A percentile compares a stretch with the other conserved stretches of the same genome.
Evolutionary conservation across 1,140 invertebrate genomes (phyloP).

Genomic region (Papilio xuthus): DNA sequence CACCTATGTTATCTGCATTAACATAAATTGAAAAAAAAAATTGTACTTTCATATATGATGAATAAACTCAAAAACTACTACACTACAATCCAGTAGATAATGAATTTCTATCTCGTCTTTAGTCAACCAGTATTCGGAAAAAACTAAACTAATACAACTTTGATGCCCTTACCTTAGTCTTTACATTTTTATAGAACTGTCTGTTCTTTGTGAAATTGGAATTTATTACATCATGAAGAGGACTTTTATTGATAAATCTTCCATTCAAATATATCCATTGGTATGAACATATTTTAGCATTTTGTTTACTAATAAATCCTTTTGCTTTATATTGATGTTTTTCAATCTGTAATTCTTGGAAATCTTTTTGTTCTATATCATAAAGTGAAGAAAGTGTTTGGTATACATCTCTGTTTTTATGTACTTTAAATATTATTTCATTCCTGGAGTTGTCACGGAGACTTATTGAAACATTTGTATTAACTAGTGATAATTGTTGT

Average conservation of each 20-base stretch:
- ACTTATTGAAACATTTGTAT: conserved; percentile 82
- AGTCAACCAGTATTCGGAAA: neutral
- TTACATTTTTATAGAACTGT: conserved; percentile 40
- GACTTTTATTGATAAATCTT: conserved; percentile 80
- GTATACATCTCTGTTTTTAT: conserved; percentile 80
- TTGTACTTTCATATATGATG: too few species aligned
- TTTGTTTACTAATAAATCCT: conserved; percentile 81
- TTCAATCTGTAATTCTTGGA: conserved; percentile 79
- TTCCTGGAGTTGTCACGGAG: conserved; percentile 83
- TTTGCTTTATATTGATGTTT: conserved; percentile 80
- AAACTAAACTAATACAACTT: neutral
- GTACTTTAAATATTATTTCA: conserved; percentile 82
- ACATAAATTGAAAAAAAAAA: too few species aligned
- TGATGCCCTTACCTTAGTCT: conserved; percentile 53
- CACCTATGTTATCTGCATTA: too few species aligned
- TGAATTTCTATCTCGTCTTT: too few species aligned
- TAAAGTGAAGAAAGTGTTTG: conserved; percentile 81
- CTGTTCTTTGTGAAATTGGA: conserved; percentile 60
- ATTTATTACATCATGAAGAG: conserved; percentile 82
- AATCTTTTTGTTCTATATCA: conserved; percentile 65
- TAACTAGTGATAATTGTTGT: conserved; percentile 83
- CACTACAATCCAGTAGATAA: too few species aligned
- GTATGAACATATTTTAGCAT: conserved; percentile 71
- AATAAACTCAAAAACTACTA: too few species aligned
- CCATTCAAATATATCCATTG: conserved; percentile 86